Evolutionary conservation across 2,797 vertebrate genomes (phyloP).

Genomic region (Chanos chanos): DNA sequence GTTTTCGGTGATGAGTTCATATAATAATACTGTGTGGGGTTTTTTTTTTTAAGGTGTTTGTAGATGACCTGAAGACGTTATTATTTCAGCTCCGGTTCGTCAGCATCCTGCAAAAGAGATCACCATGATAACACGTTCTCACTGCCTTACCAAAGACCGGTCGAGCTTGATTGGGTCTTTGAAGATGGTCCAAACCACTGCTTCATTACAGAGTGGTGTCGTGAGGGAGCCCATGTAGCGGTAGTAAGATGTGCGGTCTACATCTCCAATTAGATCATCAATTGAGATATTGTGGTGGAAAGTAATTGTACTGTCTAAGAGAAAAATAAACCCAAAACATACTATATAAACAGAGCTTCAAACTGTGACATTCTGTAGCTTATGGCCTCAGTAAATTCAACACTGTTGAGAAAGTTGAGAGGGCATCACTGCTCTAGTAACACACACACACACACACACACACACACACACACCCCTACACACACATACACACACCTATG

Average conservation of each 20-base stretch:
- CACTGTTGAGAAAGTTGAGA: too few relatives aligned
- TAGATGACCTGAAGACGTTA: too few relatives aligned
- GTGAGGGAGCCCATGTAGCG: slow-evolving; percentile 71
- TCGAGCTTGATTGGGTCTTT: slow-evolving; percentile 63
- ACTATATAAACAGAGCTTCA: too few relatives aligned
- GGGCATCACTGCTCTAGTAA: too few relatives aligned
- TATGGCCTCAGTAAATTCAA: too few relatives aligned
- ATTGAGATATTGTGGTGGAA: slow-evolving; percentile 27
- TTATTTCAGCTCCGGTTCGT: too few relatives aligned
- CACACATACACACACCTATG: slow-evolving; percentile 20
- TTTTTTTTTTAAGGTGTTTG: too few relatives aligned
- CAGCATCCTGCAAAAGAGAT: too few relatives aligned
- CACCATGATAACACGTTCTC: not conserved
- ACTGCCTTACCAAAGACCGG: slow-evolving; percentile 52
- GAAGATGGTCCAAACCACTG: slow-evolving; percentile 71
- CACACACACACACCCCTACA: not conserved
- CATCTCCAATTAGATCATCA: slow-evolving; percentile 55
- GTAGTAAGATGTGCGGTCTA: slow-evolving; percentile 55
- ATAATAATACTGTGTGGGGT: too few relatives aligned
- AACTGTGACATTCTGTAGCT: too few relatives aligned
- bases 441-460: not conserved
- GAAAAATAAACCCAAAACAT: not conserved
- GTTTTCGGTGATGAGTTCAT: too few relatives aligned
- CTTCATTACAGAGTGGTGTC: slow-evolving; percentile 67
- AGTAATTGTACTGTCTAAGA: slow-evolving; percentile 12